phyloP scores from a whole-genome alignment of 2,888 invertebrate genomes.

The Eurois occulta region DNA sequence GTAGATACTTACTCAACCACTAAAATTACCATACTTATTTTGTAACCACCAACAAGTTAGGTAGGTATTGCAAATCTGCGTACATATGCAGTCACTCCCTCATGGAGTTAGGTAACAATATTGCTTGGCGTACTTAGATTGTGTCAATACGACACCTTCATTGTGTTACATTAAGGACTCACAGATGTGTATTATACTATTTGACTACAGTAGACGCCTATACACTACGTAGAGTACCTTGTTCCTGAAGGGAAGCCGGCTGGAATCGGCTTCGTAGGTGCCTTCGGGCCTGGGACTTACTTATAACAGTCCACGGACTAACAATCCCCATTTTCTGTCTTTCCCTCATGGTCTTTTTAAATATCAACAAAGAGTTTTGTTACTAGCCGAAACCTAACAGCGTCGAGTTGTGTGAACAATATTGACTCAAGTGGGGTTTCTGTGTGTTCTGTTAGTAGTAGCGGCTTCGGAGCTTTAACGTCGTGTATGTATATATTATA shows the following conservation, averaged over 20 bases:
- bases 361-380: slow-evolving; percentile 70
- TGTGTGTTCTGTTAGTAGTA: slow-evolving; percentile 56
- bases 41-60: slow-evolving; percentile 62
- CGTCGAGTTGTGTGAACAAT: slow-evolving; percentile 75
- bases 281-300: too few relatives aligned
- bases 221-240: too few relatives aligned
- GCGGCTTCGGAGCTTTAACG: slow-evolving; percentile 67
- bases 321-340: slow-evolving; percentile 26
- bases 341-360: not conserved
- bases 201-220: too few relatives aligned
- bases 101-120: slow-evolving; percentile 53
- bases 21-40: slow-evolving; percentile 65
- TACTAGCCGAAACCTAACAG: slow-evolving; percentile 82
- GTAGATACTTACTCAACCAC: slow-evolving; percentile 57
- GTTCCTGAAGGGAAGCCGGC: too few relatives aligned
- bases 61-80: slow-evolving; percentile 63
- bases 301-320: too few relatives aligned
- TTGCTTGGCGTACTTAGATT: slow-evolving; percentile 28
- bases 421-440: slow-evolving; percentile 86
- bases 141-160: slow-evolving; percentile 38
- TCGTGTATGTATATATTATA: slow-evolving; percentile 44
- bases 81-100: slow-evolving; percentile 61
- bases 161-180: slow-evolving; percentile 7
- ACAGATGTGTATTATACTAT: too few relatives aligned
- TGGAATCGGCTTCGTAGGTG: too few relatives aligned